phyloP scores from a whole-genome alignment of 2,888 invertebrate genomes.

The Tetramorium bicarinatum region DNA sequence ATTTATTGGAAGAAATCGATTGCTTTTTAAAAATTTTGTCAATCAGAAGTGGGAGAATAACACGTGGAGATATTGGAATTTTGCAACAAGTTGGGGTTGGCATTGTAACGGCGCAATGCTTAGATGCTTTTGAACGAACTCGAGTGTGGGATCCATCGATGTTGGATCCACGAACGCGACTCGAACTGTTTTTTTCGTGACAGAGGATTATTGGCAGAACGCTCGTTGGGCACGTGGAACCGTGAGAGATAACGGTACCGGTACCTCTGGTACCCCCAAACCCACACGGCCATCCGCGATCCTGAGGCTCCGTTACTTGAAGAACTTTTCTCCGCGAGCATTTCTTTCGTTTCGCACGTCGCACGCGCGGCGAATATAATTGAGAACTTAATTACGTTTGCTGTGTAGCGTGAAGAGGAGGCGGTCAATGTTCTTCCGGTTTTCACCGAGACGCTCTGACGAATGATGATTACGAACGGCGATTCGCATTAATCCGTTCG shows the following conservation, averaged over 20 bases:
- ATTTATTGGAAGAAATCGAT: background rate
- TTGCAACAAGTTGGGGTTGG: background rate
- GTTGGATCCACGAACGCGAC: background rate
- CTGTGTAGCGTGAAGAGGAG: background rate
- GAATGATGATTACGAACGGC: slow-evolving; percentile 26
- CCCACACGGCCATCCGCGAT: slow-evolving; percentile 46
- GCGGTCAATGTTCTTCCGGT: slow-evolving; percentile 49
- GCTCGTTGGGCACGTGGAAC: slow-evolving; percentile 61
- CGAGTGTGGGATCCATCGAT: too few relatives aligned
- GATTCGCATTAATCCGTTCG: slow-evolving; percentile 25
- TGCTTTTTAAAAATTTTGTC: background rate
- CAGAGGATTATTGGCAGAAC: slow-evolving; percentile 41
- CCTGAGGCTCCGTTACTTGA: slow-evolving; percentile 46
- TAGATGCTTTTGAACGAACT: background rate
- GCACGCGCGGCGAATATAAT: slow-evolving; percentile 38
- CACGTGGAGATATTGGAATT: background rate
- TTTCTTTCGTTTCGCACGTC: slow-evolving; percentile 46
- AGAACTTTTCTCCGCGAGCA: slow-evolving; percentile 37
- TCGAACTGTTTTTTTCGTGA: slow-evolving; percentile 12
- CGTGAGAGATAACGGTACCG: slow-evolving; percentile 71
- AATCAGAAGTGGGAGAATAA: background rate
- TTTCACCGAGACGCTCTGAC: slow-evolving; percentile 28
- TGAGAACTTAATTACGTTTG: slow-evolving; percentile 42
- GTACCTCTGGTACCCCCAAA: slow-evolving; percentile 56
- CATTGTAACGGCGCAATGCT: background rate